phyloP scores from a whole-genome alignment of 2,797 vertebrate species.

The Luscinia megarhynchos region DNA sequence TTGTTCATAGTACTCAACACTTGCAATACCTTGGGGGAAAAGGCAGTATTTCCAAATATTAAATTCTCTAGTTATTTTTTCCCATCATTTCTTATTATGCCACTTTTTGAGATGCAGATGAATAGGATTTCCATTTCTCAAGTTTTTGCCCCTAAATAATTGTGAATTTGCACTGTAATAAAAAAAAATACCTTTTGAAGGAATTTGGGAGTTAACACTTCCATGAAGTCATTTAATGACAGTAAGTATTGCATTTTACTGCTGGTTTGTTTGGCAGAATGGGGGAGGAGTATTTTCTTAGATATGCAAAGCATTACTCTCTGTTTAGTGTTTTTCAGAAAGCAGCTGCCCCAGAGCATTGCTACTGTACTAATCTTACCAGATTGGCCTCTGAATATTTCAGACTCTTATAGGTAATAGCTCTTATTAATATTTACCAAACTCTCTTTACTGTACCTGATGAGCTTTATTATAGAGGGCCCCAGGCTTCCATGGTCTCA shows the following conservation, averaged over 20 bases:
- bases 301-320: background rate
- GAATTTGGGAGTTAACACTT: background rate
- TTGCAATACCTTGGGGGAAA: background rate
- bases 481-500: background rate
- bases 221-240: background rate
- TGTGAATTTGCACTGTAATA: background rate
- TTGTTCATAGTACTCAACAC: background rate
- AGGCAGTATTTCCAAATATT: background rate
- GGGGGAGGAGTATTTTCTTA: background rate
- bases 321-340: background rate
- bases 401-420: conserved; percentile 1
- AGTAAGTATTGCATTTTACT: background rate
- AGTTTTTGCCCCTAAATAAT: background rate
- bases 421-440: conserved; percentile 3
- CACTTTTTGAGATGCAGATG: background rate
- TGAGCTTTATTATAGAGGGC: background rate
- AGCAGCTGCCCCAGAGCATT: conserved; percentile 3
- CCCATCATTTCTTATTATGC: background rate
- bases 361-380: background rate
- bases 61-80: background rate
- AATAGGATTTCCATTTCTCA: background rate
- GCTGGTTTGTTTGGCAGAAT: background rate
- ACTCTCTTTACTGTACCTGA: background rate
- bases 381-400: conserved; percentile 28
- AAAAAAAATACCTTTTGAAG: background rate